Evolutionary conservation across 1,140 invertebrate species (phyloP).

Genomic region (Euglossa dilemma): DNA sequence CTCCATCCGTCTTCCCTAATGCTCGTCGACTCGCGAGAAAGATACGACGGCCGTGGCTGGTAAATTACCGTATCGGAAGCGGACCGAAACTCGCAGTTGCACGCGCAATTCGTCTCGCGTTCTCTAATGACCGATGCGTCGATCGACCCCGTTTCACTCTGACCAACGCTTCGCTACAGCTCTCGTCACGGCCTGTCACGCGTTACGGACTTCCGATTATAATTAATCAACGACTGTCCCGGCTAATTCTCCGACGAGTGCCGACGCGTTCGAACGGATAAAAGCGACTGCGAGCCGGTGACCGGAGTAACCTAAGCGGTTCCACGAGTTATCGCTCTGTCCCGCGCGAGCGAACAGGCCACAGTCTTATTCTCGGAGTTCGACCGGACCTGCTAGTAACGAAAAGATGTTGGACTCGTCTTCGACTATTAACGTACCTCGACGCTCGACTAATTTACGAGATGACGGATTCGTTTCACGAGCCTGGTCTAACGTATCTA

Average conservation of each 20-base stretch:
- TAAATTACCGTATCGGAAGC: conserved; percentile 29
- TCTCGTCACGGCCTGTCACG: background rate
- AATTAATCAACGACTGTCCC: background rate
- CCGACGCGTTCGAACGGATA: background rate
- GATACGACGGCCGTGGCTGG: background rate
- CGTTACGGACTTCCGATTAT: background rate
- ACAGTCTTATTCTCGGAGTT: background rate
- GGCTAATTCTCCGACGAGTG: background rate
- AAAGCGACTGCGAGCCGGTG: background rate
- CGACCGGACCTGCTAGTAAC: background rate
- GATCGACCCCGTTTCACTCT: conserved; percentile 22
- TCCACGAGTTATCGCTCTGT: no score
- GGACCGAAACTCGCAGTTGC: background rate
- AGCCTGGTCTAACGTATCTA: background rate
- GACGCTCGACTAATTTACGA: background rate
- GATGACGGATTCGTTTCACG: background rate
- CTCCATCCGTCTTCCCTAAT: conserved; percentile 32
- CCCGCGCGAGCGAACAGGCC: no score
- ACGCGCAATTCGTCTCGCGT: background rate
- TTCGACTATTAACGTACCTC: background rate
- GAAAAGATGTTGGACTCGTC: background rate
- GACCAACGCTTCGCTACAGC: conserved; percentile 10
- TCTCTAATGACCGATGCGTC: background rate
- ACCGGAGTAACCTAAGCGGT: no score
- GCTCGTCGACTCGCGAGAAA: background rate